These are phyloP conservation scores for Ceratotherium simum DNA, from an alignment of 2,113 vertebrate species.

Conservation along the genomic window DNA sequence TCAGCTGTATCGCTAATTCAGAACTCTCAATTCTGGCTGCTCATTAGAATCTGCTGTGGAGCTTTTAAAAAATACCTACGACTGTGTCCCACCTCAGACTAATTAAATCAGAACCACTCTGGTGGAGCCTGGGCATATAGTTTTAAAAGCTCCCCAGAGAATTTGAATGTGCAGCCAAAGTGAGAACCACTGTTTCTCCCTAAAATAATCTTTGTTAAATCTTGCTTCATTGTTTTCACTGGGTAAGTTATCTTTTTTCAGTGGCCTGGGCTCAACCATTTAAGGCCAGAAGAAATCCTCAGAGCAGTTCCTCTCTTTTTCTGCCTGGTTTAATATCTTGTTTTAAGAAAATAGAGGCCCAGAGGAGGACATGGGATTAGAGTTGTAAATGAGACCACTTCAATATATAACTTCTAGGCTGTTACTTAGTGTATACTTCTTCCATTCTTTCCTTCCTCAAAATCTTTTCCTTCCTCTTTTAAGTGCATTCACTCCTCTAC, in stretches of 20 bases:
- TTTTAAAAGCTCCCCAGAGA: background rate
- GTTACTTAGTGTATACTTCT: background rate
- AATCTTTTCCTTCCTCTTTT: background rate
- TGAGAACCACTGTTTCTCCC: background rate
- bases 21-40: background rate
- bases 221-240: slow-evolving; percentile 29
- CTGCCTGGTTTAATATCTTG: background rate
- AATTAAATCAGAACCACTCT: background rate
- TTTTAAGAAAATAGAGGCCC: background rate
- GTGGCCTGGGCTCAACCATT: background rate
- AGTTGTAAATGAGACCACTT: background rate
- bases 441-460: background rate
- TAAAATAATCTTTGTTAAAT: slow-evolving; percentile 49
- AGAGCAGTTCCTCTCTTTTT: background rate
- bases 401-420: background rate
- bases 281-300: background rate
- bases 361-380: background rate
- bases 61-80: background rate
- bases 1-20: background rate
- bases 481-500: background rate
- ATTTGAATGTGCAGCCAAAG: background rate
- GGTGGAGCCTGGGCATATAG: background rate
- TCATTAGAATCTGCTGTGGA: background rate
- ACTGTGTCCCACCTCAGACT: background rate
- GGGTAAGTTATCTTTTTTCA: background rate